Conservation (phyloP, 2,888 invertebrate species). For the Pachymerium ferrugineum region DNA sequence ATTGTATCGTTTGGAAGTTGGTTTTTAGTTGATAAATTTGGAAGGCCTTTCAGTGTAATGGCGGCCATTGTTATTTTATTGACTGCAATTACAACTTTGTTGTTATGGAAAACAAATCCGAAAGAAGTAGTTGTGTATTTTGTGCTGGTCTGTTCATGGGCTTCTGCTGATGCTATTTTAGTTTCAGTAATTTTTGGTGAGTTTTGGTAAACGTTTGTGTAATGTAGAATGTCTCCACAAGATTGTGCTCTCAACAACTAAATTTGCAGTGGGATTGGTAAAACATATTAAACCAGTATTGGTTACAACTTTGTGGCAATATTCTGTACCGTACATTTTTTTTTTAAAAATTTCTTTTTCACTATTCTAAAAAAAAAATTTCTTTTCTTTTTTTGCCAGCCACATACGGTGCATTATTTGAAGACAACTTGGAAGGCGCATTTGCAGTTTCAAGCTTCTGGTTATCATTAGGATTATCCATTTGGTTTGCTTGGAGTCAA, state of each 20-base stretch:
- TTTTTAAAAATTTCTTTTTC: too few species aligned
- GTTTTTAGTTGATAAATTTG: not conserved
- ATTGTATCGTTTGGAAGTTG: not conserved
- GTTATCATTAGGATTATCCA: not conserved
- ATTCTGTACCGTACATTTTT: too few species aligned
- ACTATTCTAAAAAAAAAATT: too few species aligned
- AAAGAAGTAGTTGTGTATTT: not conserved
- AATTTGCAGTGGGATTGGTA: too few species aligned
- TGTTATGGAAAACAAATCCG: not conserved
- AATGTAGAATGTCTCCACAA: too few species aligned
- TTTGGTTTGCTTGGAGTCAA: not conserved
- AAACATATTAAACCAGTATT: too few species aligned
- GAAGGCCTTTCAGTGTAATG: not conserved
- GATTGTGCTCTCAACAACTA: too few species aligned
- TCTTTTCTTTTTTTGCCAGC: too few species aligned
- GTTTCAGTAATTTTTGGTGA: not conserved
- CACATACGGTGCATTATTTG: not conserved
- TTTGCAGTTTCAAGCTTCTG: slow-evolving; percentile 14
- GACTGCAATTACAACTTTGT: not conserved
- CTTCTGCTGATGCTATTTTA: not conserved
- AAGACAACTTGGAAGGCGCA: slow-evolving; percentile 16
- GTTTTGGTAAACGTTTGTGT: not conserved
- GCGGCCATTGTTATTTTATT: not conserved
- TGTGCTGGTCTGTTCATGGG: not conserved
- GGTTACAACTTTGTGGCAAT: too few species aligned